Base-by-base conservation (phyloP, 2,888 invertebrate species). In the Erpobdella octoculata region DNA sequence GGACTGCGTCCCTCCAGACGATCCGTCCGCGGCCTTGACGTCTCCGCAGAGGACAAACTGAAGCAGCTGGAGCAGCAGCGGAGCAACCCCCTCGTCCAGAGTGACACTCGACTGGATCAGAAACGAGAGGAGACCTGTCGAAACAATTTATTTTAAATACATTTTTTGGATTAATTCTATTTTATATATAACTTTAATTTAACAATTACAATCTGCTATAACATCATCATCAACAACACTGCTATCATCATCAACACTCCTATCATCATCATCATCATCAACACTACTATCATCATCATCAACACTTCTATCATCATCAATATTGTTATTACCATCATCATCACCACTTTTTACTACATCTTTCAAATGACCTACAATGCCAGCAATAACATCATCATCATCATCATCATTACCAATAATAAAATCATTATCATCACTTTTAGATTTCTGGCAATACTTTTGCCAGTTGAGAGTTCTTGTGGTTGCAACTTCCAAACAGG, bases 381-480 rank as follows among this genome's bases (percentile, higher is more conserved):
- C 46, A 41, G 12, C 46, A 41, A 15, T n/a, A n/a, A 12, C 12
- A 41, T 41, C 46, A 41, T 41, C n/a, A 41, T 41, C 46, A 41
- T n/a, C 12, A 41, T 41, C 46, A 41, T n/a, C 12, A n/a, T 41
- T n/a, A 41, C 12, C 46, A 41, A 41, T 15, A 41, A 15, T n/a
- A 12, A 15, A 12, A 41, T 41, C 12, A 58, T 58, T 8, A 58
- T 36, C 69, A 75, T 72, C 75, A 81, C 81, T 79, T 76, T 79
- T 78, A 36, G 81, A 78, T 58, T 80, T 78, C 53, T 78, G 76
- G 75, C 82, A 83, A 74, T 80, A 82, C 58, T 89, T 88, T 83
- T 96, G 95, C 96, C 96, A 97, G 85, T 96, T 96, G 77, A 91
- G 89, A 0, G 93, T 92, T 70, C 96, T 89, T 70, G 89, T 89